Base-by-base conservation (phyloP, 92 coral and sea anemone genomes). In the Zoanthus sansibaricus region DNA sequence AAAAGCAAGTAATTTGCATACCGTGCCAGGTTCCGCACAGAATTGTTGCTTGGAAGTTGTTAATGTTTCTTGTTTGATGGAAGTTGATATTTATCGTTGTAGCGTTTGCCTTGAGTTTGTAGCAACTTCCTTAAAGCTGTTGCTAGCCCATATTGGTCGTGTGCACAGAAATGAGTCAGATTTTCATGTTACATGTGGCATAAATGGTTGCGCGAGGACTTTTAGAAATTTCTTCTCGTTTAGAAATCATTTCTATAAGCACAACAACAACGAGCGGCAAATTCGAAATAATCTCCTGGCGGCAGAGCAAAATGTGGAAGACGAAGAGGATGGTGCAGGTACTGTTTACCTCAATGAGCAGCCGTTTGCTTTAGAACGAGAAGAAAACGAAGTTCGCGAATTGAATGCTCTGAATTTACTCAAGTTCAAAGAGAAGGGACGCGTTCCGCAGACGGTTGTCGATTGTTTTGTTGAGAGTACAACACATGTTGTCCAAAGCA, bases 401-500 rank as follows among this genome's bases (percentile, higher is more conserved):
- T 25, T 75, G 3, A 86, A 73, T 37, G 94, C 92, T 12, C 56
- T 92, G 73, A 79, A 70, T 51, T 74, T 89, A 21, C 64, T 92
- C 10, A 86, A 76, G 37, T 83, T 89, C 80, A 92, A 89, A 73
- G 94, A 92, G 79, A 89, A 86, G 71, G 90, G 88, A 48, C 76
- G 91, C 31, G 88, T 92, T 45, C 89, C 90, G 0, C 93, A 92
- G 70, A 89, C 92, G 17, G 92, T 86, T 30, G 90, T 89, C 4
- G 72, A 92, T 82, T 79, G 84, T 10, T 86, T 92, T 47, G 92
- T 92, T 17, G 88, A 82, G 14, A 89, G 68, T 70, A 64, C 82
- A 10, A 92, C 92, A 11, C 90, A 80, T 33, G 61, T 92, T 42
- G 61, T 92, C 42, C 78, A 76, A 72, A 77, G 51, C 79, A 89